Conservation (phyloP, 2,797 vertebrate species). For the Chaunax sp. region DNA sequence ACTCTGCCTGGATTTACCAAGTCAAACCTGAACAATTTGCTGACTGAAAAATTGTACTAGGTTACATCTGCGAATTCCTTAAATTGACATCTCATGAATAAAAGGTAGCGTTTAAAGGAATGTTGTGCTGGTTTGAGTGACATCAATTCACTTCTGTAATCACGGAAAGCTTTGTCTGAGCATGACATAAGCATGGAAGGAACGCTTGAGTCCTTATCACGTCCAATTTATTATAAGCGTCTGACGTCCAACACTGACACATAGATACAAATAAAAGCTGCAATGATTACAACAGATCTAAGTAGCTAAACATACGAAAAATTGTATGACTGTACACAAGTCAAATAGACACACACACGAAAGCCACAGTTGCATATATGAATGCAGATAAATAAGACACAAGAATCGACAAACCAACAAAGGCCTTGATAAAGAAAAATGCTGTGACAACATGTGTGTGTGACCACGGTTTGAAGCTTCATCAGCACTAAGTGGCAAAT, state of each 20-base stretch:
- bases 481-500: conserved; percentile 98
- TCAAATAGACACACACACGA: conserved; percentile 57
- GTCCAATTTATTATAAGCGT: conserved; percentile 59
- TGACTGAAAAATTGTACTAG: conserved; percentile 59
- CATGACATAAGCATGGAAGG: conserved; percentile 58
- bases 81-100: conserved; percentile 85
- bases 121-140: conserved; percentile 73
- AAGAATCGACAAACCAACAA: conserved; percentile 65
- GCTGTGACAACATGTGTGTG: conserved; percentile 89
- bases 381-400: conserved; percentile 65
- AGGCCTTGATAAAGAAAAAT: conserved; percentile 90
- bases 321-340: conserved; percentile 6
- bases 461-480: conserved; percentile 94
- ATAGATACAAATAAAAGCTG: conserved; percentile 29
- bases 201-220: conserved; percentile 62
- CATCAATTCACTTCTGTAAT: conserved; percentile 75
- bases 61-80: conserved; percentile 78
- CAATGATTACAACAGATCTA: conserved; percentile 17
- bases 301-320: conserved; percentile 16
- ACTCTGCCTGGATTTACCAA: conserved; percentile 78
- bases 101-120: conserved; percentile 78
- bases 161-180: conserved; percentile 73
- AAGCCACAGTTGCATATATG: conserved; percentile 8
- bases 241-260: conserved; percentile 29
- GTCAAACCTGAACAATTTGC: conserved; percentile 77